phyloP scores from a whole-genome alignment of 2,113 vertebrate species.

The Petrocephalus zakoni region DNA sequence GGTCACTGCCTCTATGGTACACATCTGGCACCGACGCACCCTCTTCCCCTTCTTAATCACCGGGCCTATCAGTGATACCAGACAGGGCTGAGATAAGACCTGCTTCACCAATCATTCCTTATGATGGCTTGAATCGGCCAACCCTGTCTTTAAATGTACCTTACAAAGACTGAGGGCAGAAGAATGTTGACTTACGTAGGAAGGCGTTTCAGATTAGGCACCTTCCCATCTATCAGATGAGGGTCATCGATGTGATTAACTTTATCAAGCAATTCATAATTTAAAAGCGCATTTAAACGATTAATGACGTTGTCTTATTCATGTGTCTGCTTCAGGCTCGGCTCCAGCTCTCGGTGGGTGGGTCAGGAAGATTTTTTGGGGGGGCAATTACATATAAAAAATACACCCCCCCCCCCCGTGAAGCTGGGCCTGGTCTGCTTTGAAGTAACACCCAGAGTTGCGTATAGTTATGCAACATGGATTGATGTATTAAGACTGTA shows the following conservation, averaged over 20 bases:
- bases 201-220: neutral
- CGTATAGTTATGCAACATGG: neutral
- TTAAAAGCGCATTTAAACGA: neutral
- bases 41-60: neutral
- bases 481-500: neutral
- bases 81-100: neutral
- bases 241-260: neutral
- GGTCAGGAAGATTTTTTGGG: no score
- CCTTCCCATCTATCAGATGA: neutral
- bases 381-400: no score
- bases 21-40: neutral
- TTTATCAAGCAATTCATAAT: neutral
- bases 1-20: conserved; percentile 9
- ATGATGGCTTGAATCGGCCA: no score
- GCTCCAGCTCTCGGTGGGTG: no score
- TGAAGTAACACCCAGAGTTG: neutral
- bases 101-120: neutral
- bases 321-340: neutral
- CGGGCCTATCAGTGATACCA: neutral
- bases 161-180: neutral
- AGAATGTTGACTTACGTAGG: neutral
- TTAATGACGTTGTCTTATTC: neutral
- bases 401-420: no score
- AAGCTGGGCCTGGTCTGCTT: no score
- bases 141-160: neutral